Percentiles rank a stretch among this genome's conserved stretches.
Evolutionary conservation across 2,797 vertebrate species (phyloP).

Genomic region (Acrossocheilus wenchowensis): DNA sequence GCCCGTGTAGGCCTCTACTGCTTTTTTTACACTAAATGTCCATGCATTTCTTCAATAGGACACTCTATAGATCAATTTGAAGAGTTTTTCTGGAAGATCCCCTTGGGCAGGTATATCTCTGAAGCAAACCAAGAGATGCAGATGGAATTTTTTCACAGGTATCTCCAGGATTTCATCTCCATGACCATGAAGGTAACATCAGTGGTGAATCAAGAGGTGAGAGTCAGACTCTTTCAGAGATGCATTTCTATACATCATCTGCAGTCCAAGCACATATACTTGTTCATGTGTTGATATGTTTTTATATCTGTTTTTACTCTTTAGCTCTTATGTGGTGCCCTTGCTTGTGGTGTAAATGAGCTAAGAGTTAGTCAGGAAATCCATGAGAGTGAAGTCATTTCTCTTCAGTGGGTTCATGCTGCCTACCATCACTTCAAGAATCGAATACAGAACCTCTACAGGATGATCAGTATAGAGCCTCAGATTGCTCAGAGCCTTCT

Average conservation of each 20-base stretch:
- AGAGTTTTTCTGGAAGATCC: conserved; percentile 85
- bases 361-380: conserved; percentile 59
- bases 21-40: not conserved
- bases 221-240: conserved; percentile 8
- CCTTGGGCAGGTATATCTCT: conserved; percentile 81
- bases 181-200: conserved; percentile 81
- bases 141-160: conserved; percentile 80
- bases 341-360: conserved; percentile 83
- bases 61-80: conserved; percentile 77
- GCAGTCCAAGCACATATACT: not conserved
- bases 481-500: conserved; percentile 67
- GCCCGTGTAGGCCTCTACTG: too few species aligned
- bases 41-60: conserved; percentile 65
- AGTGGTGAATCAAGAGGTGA: conserved; percentile 78
- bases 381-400: conserved; percentile 35
- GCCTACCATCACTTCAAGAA: conserved; percentile 83
- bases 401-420: conserved; percentile 86
- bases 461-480: conserved; percentile 85
- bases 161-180: conserved; percentile 86
- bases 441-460: conserved; percentile 89
- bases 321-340: conserved; percentile 82
- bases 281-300: not conserved
- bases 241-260: not conserved
- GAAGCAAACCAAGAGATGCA: conserved; percentile 70
- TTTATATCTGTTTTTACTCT: not conserved